Conservation (phyloP, 2,888 invertebrate genomes). For the Panzeria rudis region DNA sequence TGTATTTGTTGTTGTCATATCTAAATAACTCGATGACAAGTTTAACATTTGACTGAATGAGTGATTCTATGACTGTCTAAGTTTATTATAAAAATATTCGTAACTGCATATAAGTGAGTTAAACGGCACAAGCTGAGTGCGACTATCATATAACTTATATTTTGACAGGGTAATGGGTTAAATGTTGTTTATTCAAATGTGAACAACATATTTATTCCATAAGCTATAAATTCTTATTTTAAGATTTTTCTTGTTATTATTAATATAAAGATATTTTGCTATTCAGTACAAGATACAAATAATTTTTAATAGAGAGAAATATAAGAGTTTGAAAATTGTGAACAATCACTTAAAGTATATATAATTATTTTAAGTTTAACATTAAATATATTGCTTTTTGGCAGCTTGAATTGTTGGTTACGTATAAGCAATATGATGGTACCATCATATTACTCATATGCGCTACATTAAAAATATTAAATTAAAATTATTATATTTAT, state of each 20-base stretch:
- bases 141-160: not conserved
- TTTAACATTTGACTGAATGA: constrained; percentile 71
- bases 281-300: not conserved
- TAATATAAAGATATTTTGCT: not conserved
- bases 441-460: no score
- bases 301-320: no score
- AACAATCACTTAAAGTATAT: no score
- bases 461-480: no score
- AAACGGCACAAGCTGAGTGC: constrained; percentile 37
- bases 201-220: not conserved
- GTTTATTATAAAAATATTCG: constrained; percentile 49
- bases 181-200: not conserved
- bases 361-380: no score
- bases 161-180: constrained; percentile 19
- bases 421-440: no score
- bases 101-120: constrained; percentile 49
- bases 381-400: no score
- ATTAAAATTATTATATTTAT: no score
- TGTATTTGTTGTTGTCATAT: constrained; percentile 43
- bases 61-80: constrained; percentile 63
- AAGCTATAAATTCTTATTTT: not conserved
- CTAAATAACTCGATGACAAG: constrained; percentile 73
- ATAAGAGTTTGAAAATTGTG: no score
- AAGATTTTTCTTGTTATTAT: not conserved
- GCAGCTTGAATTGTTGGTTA: no score